Base-by-base conservation (phyloP, 2,888 invertebrate genomes). In the Physocephala rufipes region DNA sequence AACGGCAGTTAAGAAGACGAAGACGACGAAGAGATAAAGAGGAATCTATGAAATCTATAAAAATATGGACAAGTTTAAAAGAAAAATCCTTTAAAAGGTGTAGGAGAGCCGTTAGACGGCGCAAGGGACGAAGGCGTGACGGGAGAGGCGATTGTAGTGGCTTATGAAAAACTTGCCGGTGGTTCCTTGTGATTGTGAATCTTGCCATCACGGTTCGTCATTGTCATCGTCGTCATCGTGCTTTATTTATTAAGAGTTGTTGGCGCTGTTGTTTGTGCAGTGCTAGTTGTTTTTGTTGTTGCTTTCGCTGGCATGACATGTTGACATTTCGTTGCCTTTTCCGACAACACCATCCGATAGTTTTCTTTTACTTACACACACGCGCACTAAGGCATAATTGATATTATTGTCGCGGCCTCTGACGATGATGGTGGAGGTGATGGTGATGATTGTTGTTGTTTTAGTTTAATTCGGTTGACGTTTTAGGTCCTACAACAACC, bases 271-370 rank as follows among this genome's bases (percentile, higher is more conserved):
- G 67, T 65, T 65, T 58, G 24, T 12, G 62, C 19, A 49, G n/a
- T 47, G 45, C 45, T 63, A 3, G 16, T 0, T 47, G 21, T 2
- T 47, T 45, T 15, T 43, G 30, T n/a, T 45, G 19, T 73, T 75
- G 73, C 76, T 73, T 78, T 73, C 73, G 75, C 71, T 74, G 71
- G 71, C 74, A 72, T 72, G 45, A 64, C 67, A 24, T 24, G 73
- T 75, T 81, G 81, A 80, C 81, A 81, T 79, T 81, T 78, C 81
- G 81, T 80, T 81, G 81, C 81, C 77, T 79, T 81, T 79, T 80
- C 80, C 79, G 81, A 81, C 81, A 81, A 79, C 49, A 53, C 55
- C 71, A 67, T 16, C 36, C 28, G 67, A n/a, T n/a, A n/a, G n/a
- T n/a, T 58, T 67, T 67, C 53, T 62, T 63, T 72, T 59, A 21